phyloP scores from a whole-genome alignment of 2,888 invertebrate species.

The Salpingus planirostris region DNA sequence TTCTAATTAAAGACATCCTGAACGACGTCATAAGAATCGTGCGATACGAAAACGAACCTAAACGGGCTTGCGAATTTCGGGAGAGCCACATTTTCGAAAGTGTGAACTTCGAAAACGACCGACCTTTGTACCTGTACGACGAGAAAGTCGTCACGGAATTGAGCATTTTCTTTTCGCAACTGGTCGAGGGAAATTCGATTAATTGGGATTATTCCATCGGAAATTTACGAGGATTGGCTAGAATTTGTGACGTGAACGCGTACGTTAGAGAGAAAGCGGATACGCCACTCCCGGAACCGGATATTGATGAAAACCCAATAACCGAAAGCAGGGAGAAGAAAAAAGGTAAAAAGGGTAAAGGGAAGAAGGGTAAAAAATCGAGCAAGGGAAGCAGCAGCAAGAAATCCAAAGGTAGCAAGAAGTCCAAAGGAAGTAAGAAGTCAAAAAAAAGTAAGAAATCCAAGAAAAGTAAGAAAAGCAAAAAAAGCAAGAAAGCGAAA shows the following conservation, averaged over 20 bases:
- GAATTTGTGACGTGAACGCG: constrained; percentile 1
- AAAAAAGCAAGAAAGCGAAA: constrained; percentile 4
- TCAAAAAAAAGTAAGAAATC: constrained; percentile 1
- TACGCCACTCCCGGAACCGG: too few relatives aligned
- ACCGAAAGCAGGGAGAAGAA: constrained; percentile 1
- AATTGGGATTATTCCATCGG: constrained; percentile 5
- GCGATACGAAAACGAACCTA: constrained; percentile 1
- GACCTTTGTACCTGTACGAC: constrained; percentile 3
- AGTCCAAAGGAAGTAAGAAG: background rate
- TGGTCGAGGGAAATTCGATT: background rate
- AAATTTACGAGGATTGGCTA: constrained; percentile 1
- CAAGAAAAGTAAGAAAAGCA: constrained; percentile 2
- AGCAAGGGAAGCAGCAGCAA: background rate
- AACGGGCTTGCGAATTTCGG: constrained; percentile 1
- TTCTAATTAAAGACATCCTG: constrained; percentile 4
- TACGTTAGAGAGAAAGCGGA: constrained; percentile 3
- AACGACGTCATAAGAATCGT: background rate
- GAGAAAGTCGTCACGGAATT: constrained; percentile 1
- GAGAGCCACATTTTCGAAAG: constrained; percentile 7
- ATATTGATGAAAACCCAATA: background rate
- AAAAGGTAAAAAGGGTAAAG: background rate
- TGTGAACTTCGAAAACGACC: constrained; percentile 4
- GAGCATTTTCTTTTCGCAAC: constrained; percentile 1
- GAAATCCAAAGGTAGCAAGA: background rate
- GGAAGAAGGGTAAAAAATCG: background rate